Evolutionary conservation across 2,888 invertebrate species (phyloP).

Genomic region (Schizaphis graminum): DNA sequence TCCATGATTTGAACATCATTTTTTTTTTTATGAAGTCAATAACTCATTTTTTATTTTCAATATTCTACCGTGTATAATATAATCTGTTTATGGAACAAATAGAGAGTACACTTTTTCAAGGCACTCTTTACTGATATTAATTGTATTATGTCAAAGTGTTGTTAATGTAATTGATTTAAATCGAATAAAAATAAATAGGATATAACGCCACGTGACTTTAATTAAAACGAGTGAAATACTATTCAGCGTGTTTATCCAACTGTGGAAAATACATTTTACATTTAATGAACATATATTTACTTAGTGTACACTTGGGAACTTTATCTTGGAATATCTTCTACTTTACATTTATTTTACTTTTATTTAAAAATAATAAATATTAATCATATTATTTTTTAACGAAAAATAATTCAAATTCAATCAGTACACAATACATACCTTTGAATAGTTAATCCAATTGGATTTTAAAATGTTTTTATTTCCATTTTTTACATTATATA

Average conservation of each 20-base stretch:
- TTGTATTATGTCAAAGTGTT: background rate
- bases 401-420: background rate
- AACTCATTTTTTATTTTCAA: background rate
- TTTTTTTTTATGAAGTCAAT: background rate
- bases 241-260: background rate
- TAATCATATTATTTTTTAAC: background rate
- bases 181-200: slow-evolving; percentile 25
- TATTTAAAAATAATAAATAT: background rate
- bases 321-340: background rate
- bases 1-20: background rate
- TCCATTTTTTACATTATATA: background rate
- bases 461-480: slow-evolving; percentile 5
- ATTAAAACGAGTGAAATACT: slow-evolving; percentile 28
- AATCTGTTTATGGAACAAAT: background rate
- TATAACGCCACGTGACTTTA: background rate
- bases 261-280: slow-evolving; percentile 3
- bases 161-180: slow-evolving; percentile 15
- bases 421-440: background rate
- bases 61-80: background rate
- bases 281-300: slow-evolving; percentile 13
- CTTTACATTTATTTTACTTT: background rate
- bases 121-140: background rate
- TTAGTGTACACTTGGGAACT: background rate
- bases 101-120: background rate
- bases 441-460: background rate